Base-by-base conservation (phyloP, 2,113 vertebrate species). In the Ochotona curzoniae region DNA sequence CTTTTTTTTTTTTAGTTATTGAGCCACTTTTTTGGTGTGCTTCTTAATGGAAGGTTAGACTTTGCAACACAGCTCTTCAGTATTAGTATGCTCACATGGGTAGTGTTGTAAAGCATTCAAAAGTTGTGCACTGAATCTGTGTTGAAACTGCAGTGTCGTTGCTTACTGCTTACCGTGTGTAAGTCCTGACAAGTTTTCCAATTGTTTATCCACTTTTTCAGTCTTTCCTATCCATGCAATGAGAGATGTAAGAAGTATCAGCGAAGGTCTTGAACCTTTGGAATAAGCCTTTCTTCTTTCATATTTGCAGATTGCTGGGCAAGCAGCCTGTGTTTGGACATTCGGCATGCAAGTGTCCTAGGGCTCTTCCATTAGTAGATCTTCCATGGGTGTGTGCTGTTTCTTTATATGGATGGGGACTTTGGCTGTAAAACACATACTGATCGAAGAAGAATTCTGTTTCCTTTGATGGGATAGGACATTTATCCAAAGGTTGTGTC, bases 391-490 rank as follows among this genome's bases (percentile, higher is more conserved):
- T 87, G 15, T 73, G 47, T 73, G 60, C 44, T 57, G 26, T 67
- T 30, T 54, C 44, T 25, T 26, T 51, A 70, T 57, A 57, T 57
- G 54, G 30, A 21, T 76, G 35, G 1, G 5, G 8, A 47, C 38
- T 92, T 81, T 80, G 80, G 71, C 47, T 89, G 7, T 64, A 49
- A 91, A 54, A 63, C 5, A 26, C 9, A 23, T 49, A 44, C 38
- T 57, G n/a, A 91, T 51, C 30, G 71, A 44, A 35, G 82, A 92
- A 79, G 21, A 79, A 71, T 83, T 66, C 30, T 92, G 89, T n/a
- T 25, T 13, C 69, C 75, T 87, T 75, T 74, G 5, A 38, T 76
- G 75, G 38, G 71, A 35, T 69, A 38, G 57, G 35, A 18, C 25
- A n/a, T 67, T 71, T 79, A 61, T 57, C 54, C 18, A 57, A 14